Evolutionary conservation across 2,113 vertebrate species (phyloP), one percentile per base, ranked within the genome.

Genomic region (Collichthys lucidus): DNA sequence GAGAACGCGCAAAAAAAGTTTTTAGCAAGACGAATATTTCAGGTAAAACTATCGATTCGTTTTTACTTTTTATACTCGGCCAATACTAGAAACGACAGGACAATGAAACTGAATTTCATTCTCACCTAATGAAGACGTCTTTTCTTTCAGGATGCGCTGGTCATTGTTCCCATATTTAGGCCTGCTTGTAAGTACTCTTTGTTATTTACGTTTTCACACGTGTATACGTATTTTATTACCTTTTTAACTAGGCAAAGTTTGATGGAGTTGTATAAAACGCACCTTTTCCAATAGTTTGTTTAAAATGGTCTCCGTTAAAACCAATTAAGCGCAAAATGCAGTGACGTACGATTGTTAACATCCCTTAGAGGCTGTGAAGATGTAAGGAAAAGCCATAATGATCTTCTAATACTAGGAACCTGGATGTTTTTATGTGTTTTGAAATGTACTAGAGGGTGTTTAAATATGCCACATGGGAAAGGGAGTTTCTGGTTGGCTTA

Each of bases 131-230:
- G 10, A 14, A 59, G 2, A 15, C 59, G 0, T 76, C 3, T 50
- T 81, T 74, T 69, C 55, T 86, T 82, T 24, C 83, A 95, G 93
- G 86, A 95, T 96, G 94, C 87, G 35, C 78, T 86, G 86, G 80
- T 82, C 92, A 44, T 61, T 90, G 73, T 82, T 81, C 65, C 78
- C 46, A 5, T 77, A 46, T 77, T 44, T 94, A 46, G 59, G 46
- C 19, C 47, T 92, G 29, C 83, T 94, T 84, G 95, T 95, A 77
- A 96, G 95, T 94, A 87, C 14, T 16, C 0, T 46, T 63, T 69
- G 24, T 29, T 72, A 24, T 74, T 56, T 40, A 16, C 3, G 20
- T 72, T 22, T 61, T 20, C 19, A 24, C 20, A 29, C 17, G 1
- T 46, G 17, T 29, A 2, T 35, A 4, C 49, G 15, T 5, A n/a